These are phyloP conservation scores for Myiozetetes cayanensis DNA, from an alignment of 2,113 vertebrate genomes.

Conservation along the genomic window DNA sequence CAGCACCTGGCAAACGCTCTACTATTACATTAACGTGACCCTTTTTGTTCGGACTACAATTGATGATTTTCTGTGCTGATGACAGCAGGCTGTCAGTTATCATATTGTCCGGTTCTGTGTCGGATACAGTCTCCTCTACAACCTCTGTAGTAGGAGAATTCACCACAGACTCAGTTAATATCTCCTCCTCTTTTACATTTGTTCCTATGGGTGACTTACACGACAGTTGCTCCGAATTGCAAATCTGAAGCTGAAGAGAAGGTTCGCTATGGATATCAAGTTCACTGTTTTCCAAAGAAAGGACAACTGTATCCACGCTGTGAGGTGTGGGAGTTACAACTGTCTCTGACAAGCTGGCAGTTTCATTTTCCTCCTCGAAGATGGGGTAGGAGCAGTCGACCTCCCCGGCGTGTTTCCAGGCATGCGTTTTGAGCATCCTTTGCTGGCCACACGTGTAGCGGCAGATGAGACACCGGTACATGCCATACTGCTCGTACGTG, in stretches of 20 bases:
- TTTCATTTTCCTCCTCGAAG: constrained; percentile 88
- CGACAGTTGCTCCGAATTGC: constrained; percentile 65
- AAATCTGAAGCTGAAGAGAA: constrained; percentile 82
- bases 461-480: constrained; percentile 95
- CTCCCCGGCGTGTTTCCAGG: constrained; percentile 96
- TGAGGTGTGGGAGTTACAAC: constrained; percentile 52
- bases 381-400: constrained; percentile 96
- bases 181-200: constrained; percentile 29
- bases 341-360: constrained; percentile 50
- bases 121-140: constrained; percentile 79
- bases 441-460: constrained; percentile 98
- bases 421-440: constrained; percentile 95
- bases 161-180: constrained; percentile 26
- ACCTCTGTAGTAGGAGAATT: constrained; percentile 72
- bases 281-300: constrained; percentile 78
- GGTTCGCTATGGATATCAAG: constrained; percentile 71
- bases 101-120: constrained; percentile 76
- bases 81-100: constrained; percentile 87
- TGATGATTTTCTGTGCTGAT: constrained; percentile 96
- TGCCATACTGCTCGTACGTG: constrained; percentile 88
- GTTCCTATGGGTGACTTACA: constrained; percentile 22
- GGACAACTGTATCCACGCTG: constrained; percentile 78
- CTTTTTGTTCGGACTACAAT: constrained; percentile 85
- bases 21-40: constrained; percentile 98
- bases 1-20: constrained; percentile 89